Base-by-base conservation (phyloP, 2,888 invertebrate genomes). In the Dimorphilus gyrociliatus region DNA sequence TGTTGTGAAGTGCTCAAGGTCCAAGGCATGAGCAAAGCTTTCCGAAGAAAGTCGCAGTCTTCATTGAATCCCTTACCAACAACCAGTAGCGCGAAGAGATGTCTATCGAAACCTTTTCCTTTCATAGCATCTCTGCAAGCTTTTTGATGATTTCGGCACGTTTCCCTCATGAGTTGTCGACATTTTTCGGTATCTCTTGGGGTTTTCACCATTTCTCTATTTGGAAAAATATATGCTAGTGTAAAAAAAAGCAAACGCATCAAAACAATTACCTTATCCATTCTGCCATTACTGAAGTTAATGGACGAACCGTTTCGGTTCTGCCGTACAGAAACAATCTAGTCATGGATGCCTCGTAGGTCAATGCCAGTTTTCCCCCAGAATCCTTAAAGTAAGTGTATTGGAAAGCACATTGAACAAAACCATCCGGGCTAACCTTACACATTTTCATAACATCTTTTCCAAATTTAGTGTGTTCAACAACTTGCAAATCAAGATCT, bases 321-420 rank as follows among this genome's bases (percentile, higher is more conserved):
- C 67, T 45, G 1, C 67, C 67, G 32, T 52, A 44, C 15, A 62
- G 51, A 41, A 62, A 67, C 2, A 67, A 46, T 12, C 67, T 45
- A 2, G 67, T 67, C 63, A 67, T 66, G 12, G 64, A 62, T 0
- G 67, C 61, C 45, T 67, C 67, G 40, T 67, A 67, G 4, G 67
- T 67, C 33, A 65, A 51, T 3, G 61, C 63, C 44, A 65, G 61
- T 36, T 54, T 56, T 3, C 60, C 60, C 12, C 52, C 42, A n/a
- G 51, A 39, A 35, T 64, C 58, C 36, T 55, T 57, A 37, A 49
- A 64, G 37, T 65, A 67, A 1, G 66, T 63, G 15, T 65, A 36
- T 42, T 66, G 66, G 6, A 67, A 44, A 1, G 67, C 65, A 40
- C 64, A 51, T 47, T 67, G 67, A 8, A 67, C 54, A 38, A 59